A percentile compares a stretch with the other conserved stretches of the same genome.
Conservation (phyloP, 92 coral and sea anemone genomes). For the Epizoanthus scotinus region DNA sequence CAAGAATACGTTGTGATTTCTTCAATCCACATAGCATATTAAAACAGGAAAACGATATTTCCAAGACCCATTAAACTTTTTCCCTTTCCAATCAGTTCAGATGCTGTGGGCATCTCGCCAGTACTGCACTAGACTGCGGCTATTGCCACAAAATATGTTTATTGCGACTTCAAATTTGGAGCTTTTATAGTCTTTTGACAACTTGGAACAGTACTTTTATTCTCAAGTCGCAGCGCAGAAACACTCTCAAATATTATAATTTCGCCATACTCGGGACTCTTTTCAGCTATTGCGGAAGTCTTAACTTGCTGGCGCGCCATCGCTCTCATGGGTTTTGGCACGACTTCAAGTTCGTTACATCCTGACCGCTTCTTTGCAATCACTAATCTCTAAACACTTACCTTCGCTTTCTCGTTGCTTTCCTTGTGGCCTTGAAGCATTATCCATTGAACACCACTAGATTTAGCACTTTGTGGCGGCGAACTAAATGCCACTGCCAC, state of each 20-base stretch:
- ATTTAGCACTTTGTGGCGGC: slow-evolving; percentile 32
- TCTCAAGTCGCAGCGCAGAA: background rate
- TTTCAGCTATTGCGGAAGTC: slow-evolving; percentile 34
- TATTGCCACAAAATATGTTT: no score
- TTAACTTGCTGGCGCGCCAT: background rate
- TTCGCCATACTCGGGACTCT: background rate
- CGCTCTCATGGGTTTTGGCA: slow-evolving; percentile 23
- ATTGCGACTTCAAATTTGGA: no score
- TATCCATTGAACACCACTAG: slow-evolving; percentile 49
- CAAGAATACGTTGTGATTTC: slow-evolving; percentile 5
- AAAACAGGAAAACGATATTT: no score
- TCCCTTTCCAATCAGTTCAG: no score
- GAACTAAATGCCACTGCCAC: slow-evolving; percentile 47
- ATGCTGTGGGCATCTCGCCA: no score
- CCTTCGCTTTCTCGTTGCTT: slow-evolving; percentile 47
- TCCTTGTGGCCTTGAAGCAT: slow-evolving; percentile 36
- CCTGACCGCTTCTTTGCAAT: background rate
- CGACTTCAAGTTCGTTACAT: background rate
- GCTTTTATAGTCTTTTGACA: no score
- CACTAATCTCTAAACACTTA: background rate
- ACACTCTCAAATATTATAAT: background rate
- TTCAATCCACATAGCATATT: background rate
- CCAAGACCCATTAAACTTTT: no score
- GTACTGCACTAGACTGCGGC: no score
- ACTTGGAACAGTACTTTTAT: no score